phyloP scores from a whole-genome alignment of 2,888 invertebrate species.

The Zaprionus bogoriensis region DNA sequence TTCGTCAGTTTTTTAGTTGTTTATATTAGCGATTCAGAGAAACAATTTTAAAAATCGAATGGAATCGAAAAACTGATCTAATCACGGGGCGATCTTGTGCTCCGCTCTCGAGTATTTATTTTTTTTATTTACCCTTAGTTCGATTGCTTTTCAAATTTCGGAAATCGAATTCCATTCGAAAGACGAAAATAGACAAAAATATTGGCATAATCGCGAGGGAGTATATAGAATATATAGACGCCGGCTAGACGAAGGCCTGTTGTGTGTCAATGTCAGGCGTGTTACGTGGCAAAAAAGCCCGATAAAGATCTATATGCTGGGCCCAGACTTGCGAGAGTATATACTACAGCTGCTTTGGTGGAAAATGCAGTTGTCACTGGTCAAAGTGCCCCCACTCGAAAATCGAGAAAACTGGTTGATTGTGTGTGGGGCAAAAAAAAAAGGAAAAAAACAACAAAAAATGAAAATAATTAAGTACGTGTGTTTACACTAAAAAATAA shows the following conservation, averaged over 20 bases:
- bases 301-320: not conserved
- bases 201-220: not conserved
- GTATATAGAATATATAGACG: not conserved
- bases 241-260: conserved; percentile 10
- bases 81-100: no score
- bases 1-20: not conserved
- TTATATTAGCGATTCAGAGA: no score
- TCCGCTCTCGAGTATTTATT: no score
- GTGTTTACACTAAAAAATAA: not conserved
- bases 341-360: not conserved
- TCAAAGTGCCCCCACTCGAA: conserved; percentile 50
- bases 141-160: conserved; percentile 5
- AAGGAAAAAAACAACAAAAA: conserved; percentile 7
- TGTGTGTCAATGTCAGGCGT: conserved; percentile 43
- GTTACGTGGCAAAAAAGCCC: conserved; percentile 19
- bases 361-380: conserved; percentile 48
- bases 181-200: conserved; percentile 5
- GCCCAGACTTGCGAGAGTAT: not conserved
- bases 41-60: not conserved
- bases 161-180: not conserved
- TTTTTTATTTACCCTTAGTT: conserved; percentile 19
- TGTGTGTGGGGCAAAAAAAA: no score
- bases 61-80: no score
- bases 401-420: conserved; percentile 32
- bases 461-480: conserved; percentile 1